These are phyloP conservation scores for Dasypogon diadema DNA, from an alignment of 2,888 invertebrate species.

Conservation along the genomic window DNA sequence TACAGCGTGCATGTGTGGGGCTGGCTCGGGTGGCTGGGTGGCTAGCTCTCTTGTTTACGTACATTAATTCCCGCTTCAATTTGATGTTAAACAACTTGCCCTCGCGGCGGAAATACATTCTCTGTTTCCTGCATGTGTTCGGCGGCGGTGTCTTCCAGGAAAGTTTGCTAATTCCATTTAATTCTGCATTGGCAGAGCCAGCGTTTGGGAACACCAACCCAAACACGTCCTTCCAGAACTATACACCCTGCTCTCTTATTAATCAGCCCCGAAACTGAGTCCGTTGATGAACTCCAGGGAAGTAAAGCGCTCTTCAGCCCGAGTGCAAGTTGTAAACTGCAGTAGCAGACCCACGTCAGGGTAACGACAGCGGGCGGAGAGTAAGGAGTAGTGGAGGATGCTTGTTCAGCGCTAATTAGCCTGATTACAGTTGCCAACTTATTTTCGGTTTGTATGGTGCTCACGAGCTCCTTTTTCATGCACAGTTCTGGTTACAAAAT, in stretches of 20 bases:
- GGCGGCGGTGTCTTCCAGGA: not conserved
- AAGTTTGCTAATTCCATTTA: slow-evolving; percentile 1
- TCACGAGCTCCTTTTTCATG: not conserved
- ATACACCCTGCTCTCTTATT: not conserved
- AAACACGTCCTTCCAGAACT: slow-evolving; percentile 6
- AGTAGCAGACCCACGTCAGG: not conserved
- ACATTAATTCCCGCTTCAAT: slow-evolving; percentile 40
- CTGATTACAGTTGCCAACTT: slow-evolving; percentile 31
- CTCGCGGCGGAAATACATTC: slow-evolving; percentile 11
- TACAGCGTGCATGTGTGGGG: not conserved
- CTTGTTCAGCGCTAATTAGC: slow-evolving; percentile 37
- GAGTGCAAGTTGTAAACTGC: no score
- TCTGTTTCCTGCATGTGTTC: not conserved
- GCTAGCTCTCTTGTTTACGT: slow-evolving; percentile 26
- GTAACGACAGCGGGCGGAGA: no score
- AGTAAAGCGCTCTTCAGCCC: not conserved
- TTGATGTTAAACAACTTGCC: slow-evolving; percentile 37
- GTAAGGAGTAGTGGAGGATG: not conserved
- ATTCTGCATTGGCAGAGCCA: slow-evolving; percentile 12
- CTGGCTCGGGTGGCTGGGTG: no score
- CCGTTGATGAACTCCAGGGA: slow-evolving; percentile 16
- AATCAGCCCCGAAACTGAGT: slow-evolving; percentile 3
- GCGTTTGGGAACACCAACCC: not conserved
- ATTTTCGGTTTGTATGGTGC: not conserved
- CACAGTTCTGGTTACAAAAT: no score